phyloP scores from a whole-genome alignment of 1,140 invertebrate species.

The Drosophila rhopaloa region DNA sequence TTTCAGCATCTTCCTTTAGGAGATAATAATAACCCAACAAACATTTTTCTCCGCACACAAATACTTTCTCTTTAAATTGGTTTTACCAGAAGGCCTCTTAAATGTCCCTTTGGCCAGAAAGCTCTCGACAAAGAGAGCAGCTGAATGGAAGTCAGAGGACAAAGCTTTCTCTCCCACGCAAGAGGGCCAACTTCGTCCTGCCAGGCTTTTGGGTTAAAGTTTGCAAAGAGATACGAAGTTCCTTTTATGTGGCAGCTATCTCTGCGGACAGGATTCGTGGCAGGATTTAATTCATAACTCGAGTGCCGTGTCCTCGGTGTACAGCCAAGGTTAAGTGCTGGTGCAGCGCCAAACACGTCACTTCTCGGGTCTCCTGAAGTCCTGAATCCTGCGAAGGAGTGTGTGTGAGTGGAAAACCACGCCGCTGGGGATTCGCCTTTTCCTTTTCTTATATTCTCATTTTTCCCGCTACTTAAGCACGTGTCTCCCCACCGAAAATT shows the following conservation, averaged over 20 bases:
- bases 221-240: slow-evolving; percentile 37
- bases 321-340: slow-evolving; percentile 78
- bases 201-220: slow-evolving; percentile 64
- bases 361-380: slow-evolving; percentile 40
- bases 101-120: slow-evolving; percentile 21
- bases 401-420: slow-evolving; percentile 15
- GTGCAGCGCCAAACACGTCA: slow-evolving; percentile 65
- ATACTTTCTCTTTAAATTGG: slow-evolving; percentile 5
- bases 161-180: slow-evolving; percentile 27
- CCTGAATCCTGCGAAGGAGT: slow-evolving; percentile 17
- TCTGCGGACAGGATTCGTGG: slow-evolving; percentile 56
- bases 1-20: not conserved
- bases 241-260: slow-evolving; percentile 28
- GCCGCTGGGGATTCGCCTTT: slow-evolving; percentile 38
- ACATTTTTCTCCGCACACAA: slow-evolving; percentile 8
- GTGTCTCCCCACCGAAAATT: slow-evolving; percentile 34
- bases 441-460: slow-evolving; percentile 39
- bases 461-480: slow-evolving; percentile 64
- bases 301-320: slow-evolving; percentile 77
- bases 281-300: slow-evolving; percentile 80
- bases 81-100: not conserved
- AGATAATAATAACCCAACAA: slow-evolving; percentile 9
- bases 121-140: slow-evolving; percentile 27
- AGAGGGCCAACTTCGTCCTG: slow-evolving; percentile 14
- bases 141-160: slow-evolving; percentile 57